Conservation (phyloP, 2,113 vertebrate species). For the Catharus minimus region DNA sequence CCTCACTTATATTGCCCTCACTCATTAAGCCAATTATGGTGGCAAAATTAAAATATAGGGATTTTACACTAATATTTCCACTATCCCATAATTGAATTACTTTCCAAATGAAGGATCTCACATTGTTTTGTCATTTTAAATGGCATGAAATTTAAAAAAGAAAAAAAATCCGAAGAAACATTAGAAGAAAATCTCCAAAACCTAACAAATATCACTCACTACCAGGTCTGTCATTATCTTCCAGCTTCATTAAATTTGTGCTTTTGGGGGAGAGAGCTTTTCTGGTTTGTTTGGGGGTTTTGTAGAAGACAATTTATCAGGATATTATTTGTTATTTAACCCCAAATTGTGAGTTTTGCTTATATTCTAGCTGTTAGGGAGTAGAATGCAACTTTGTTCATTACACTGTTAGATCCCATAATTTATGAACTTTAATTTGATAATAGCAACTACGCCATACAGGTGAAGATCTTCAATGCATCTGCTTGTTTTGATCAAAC, state of each 20-base stretch:
- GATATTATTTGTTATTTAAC: neutral
- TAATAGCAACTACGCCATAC: neutral
- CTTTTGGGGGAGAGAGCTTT: neutral
- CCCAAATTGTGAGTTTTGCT: neutral
- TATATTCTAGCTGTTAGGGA: neutral
- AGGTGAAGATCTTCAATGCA: neutral
- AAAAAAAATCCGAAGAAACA: neutral
- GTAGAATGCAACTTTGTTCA: neutral
- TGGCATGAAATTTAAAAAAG: neutral
- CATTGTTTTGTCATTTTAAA: neutral
- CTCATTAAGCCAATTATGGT: neutral
- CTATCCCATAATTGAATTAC: neutral
- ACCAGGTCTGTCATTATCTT: neutral
- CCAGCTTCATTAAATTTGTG: neutral
- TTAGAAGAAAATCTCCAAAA: neutral
- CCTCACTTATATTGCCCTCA: neutral
- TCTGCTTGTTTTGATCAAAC: neutral
- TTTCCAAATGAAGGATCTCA: neutral
- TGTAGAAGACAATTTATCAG: neutral
- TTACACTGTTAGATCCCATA: neutral
- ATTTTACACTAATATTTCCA: neutral
- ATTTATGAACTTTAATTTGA: neutral
- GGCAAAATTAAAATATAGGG: neutral
- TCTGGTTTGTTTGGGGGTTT: fast-evolving
- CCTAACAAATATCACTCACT: fast-evolving